These are phyloP conservation scores for Trichosurus vulpecula DNA, from an alignment of 2,797 vertebrate genomes.

Conservation along the genomic window DNA sequence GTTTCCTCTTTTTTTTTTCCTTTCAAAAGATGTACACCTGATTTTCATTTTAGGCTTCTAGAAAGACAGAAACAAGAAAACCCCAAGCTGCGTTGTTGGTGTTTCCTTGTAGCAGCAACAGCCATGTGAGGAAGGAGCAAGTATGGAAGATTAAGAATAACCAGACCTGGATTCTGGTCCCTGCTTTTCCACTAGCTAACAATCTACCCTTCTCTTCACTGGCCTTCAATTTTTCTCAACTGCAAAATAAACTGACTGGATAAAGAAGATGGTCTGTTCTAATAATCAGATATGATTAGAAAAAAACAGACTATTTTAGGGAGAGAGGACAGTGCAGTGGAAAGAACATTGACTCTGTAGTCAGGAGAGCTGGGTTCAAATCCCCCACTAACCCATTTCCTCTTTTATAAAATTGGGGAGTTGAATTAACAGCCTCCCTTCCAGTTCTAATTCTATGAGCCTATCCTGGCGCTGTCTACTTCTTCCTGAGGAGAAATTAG, in stretches of 20 bases:
- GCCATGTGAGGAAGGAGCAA: not conserved
- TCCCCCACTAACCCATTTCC: not conserved
- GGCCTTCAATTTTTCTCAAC: constrained; percentile 27
- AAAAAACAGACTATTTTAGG: not conserved
- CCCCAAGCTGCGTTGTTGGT: not conserved
- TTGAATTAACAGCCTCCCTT: not conserved
- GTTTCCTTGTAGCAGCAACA: not conserved
- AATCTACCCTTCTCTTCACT: not conserved
- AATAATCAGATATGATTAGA: not conserved
- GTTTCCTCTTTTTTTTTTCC: not conserved
- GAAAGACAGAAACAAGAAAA: not conserved
- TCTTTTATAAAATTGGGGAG: not conserved
- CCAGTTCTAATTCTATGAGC: not conserved
- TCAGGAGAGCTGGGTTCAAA: constrained; percentile 4
- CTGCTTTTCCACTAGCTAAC: not conserved
- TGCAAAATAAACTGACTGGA: not conserved
- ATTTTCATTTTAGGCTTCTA: not conserved
- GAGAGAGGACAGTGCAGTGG: not conserved
- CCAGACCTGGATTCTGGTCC: not conserved
- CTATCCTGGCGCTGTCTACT: not conserved
- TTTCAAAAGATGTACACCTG: not conserved
- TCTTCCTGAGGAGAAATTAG: not conserved
- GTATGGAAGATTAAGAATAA: not conserved
- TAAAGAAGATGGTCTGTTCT: not conserved
- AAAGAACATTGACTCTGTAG: not conserved